Evolutionary conservation across 2,797 vertebrate genomes (phyloP).

Genomic region (Sebastes diaconus): DNA sequence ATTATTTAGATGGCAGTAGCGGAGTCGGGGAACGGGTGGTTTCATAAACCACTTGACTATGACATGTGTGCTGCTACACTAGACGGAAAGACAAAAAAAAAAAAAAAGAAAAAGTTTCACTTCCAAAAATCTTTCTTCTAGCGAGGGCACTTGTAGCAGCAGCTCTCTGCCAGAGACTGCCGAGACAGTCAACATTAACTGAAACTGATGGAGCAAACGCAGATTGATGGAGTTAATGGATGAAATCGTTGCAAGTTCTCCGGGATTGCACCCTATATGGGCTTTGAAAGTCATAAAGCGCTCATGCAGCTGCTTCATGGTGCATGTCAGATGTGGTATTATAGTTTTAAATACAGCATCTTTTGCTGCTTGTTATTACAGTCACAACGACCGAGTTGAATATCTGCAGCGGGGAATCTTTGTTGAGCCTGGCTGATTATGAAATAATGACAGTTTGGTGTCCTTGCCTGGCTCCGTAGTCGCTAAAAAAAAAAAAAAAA

Average conservation of each 20-base stretch:
- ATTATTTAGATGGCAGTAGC: conserved; percentile 84
- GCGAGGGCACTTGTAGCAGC: conserved; percentile 66
- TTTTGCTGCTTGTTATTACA: conserved; percentile 56
- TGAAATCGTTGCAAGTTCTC: conserved; percentile 54
- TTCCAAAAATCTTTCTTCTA: conserved; percentile 41
- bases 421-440: conserved; percentile 61
- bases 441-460: conserved; percentile 59
- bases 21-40: conserved; percentile 70
- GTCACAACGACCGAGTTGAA: conserved; percentile 36
- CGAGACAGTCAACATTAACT: conserved; percentile 60
- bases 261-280: conserved; percentile 34
- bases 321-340: conserved; percentile 69
- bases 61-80: conserved; percentile 75
- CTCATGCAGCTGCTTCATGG: conserved; percentile 64
- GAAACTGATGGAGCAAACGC: conserved; percentile 69
- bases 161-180: conserved; percentile 50
- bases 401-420: conserved; percentile 33
- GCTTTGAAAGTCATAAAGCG: conserved; percentile 52
- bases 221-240: conserved; percentile 76
- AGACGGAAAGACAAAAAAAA: conserved; percentile 44
- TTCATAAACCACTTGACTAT: conserved; percentile 80
- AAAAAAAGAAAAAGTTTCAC: conserved; percentile 54
- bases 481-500: background rate
- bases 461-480: conserved; percentile 23
- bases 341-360: conserved; percentile 62